Evolutionary conservation across 2,113 vertebrate species (phyloP), one percentile per base, ranked within the genome.

Genomic region (Engystomops pustulosus): DNA sequence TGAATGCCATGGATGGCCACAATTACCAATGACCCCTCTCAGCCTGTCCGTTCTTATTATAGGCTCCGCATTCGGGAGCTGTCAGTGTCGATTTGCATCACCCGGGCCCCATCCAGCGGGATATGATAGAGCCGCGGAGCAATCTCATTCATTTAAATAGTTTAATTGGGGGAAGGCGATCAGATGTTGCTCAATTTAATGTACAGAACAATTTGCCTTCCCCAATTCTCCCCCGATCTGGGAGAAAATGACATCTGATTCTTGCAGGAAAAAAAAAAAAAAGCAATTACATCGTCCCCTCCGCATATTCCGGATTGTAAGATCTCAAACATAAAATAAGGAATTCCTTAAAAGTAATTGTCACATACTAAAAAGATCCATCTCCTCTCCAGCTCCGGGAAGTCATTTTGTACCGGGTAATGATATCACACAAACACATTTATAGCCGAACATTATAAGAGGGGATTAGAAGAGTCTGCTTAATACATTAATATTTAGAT

Each of bases 161-260:
- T 97, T 98, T 99, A 96, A 98, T 98, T 98, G 96, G 95, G 93
- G 95, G 34, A 95, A 96, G 93, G 94, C 95, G 94, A 95, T 96
- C 94, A 94, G 92, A 95, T 96, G 96, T 95, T 97, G 95, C 95
- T 92, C 92, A 95, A 95, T 97, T 95, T 96, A 94, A 96, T 95
- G 94, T 94, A 96, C 92, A 94, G 91, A 93, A 93, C 92, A 93
- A 94, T 94, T 95, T 93, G 91, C 92, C 92, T 91, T 90, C 88
- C 87, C 90, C 90, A 92, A 91, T 92, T 94, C 91, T n/a, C 92
- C 91, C 92, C 92, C 91, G 10, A n/a, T 92, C 92, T 91, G 90
- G 90, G 91, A 92, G 92, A 84, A 94, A 95, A 95, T 94, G 93
- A 93, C 93, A 94, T 94, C 91, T 94, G 93, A 94, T 94, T 94